These are phyloP conservation scores for Coenobita brevimanus DNA, from an alignment of 1,140 invertebrate genomes.

Conservation along the genomic window DNA sequence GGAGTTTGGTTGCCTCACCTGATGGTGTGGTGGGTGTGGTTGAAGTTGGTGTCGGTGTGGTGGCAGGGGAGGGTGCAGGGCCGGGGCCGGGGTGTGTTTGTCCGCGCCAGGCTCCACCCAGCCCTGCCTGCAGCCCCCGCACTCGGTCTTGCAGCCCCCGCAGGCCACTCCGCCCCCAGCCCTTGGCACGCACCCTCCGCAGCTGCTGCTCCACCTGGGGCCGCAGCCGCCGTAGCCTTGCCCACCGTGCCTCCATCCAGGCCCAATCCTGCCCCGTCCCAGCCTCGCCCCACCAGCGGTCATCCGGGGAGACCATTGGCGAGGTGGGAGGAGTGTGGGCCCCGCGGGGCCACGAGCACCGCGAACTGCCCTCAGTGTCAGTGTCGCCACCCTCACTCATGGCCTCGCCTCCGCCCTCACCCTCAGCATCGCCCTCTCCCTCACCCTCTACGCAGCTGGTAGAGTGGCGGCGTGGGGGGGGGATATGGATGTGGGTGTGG, in stretches of 20 bases:
- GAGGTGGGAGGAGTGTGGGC: slow-evolving; percentile 2
- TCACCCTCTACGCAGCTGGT: slow-evolving; percentile 40
- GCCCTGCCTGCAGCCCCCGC: slow-evolving; percentile 18
- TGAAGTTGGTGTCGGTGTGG: no score
- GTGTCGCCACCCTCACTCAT: slow-evolving; percentile 53
- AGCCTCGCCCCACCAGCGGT: slow-evolving; percentile 32
- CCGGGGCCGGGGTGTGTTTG: background rate
- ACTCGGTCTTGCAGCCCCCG: slow-evolving; percentile 41
- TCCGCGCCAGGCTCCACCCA: slow-evolving; percentile 38
- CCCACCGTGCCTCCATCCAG: slow-evolving; percentile 45
- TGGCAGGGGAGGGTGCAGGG: no score
- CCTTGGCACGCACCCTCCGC: slow-evolving; percentile 9
- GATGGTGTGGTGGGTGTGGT: no score
- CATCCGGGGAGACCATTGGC: slow-evolving; percentile 33
- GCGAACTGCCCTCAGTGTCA: slow-evolving; percentile 8
- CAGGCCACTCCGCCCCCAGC: slow-evolving; percentile 34
- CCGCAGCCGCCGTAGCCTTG: slow-evolving; percentile 22
- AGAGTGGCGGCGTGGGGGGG: slow-evolving; percentile 24
- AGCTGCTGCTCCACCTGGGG: slow-evolving; percentile 41
- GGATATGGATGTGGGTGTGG: background rate
- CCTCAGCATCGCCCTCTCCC: slow-evolving; percentile 21
- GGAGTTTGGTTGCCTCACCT: no score
- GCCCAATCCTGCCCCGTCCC: slow-evolving; percentile 42
- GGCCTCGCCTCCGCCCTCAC: slow-evolving; percentile 21
- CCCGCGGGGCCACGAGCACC: slow-evolving; percentile 31